A percentile compares a stretch with the other conserved stretches of the same genome.
phyloP scores from a whole-genome alignment of 2,797 vertebrate species.

The Xiphorhynchus erythropygius region DNA sequence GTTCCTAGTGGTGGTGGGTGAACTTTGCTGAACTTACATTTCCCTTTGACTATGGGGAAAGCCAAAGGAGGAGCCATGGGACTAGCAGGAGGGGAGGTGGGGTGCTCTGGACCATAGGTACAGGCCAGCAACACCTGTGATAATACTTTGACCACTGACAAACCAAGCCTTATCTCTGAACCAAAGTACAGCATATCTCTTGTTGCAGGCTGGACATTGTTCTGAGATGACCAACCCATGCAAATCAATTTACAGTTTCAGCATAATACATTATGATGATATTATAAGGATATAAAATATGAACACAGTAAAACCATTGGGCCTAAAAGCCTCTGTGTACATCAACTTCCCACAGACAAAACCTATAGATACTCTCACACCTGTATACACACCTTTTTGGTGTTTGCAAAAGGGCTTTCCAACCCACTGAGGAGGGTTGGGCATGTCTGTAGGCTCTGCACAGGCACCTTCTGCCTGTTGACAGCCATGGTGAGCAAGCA shows the following conservation, averaged over 20 bases:
- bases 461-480: not conserved
- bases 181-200: not conserved
- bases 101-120: not conserved
- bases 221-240: slow-evolving; percentile 44
- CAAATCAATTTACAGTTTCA: slow-evolving; percentile 20
- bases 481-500: not conserved
- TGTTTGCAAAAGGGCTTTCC: not conserved
- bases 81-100: not conserved
- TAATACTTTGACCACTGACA: not conserved
- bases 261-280: not conserved
- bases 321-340: not conserved
- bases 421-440: not conserved
- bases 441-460: not conserved
- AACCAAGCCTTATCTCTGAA: slow-evolving; percentile 3
- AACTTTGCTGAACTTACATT: not conserved
- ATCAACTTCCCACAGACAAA: not conserved
- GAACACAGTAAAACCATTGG: not conserved
- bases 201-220: not conserved
- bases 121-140: not conserved
- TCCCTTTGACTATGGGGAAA: not conserved
- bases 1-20: not conserved
- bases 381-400: not conserved
- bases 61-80: not conserved
- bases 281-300: not conserved
- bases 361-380: not conserved